Evolutionary conservation across 2,113 vertebrate species (phyloP), one percentile per base, ranked within the genome.

Genomic region (Ariopsis seemanni): DNA sequence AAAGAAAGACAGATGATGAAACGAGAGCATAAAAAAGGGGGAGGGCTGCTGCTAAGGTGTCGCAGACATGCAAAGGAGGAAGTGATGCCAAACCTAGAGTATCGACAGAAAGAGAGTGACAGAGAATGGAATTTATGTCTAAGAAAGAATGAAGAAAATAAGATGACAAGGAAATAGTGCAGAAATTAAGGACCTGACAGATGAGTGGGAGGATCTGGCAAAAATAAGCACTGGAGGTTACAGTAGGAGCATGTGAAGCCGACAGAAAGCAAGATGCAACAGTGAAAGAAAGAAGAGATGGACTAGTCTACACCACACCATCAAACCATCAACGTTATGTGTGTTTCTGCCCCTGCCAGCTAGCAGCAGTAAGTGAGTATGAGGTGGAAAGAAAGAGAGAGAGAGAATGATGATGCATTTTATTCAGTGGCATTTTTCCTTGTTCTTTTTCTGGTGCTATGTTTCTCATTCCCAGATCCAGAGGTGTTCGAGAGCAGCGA

Each of bases 261-360:
- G 22, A 65, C 9, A 58, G 10, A 17, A 78, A 52, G 20, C 42
- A 58, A 88, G 15, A 48, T 42, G 55, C 27, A 20, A 86, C 7
- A 88, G 74, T 67, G n/a, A 84, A 55, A 65, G 55, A 57, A 42
- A 42, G 11, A 55, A 75, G 69, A 90, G 7, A 87, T 60, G 82
- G 65, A 86, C 77, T 48, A 53, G 52, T 57, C 53, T 84, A 82
- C 27, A 65, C 91, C 58, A 91, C 91, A 92, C 86, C 53, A 27
- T 88, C 6, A 15, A 15, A 92, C 86, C 53, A 27, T 88, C 6
- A 15, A 15, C 72, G 88, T 5, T 77, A 85, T 91, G 89, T 74
- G 86, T 34, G 78, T 71, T 89, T 67, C 17, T 22, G 88, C 50
- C 83, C 74, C 75, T n/a, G 12, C 25, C 77, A 22, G 55, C 79